Evolutionary conservation across 1,140 invertebrate genomes (phyloP).

Genomic region (Acromyrmex charruanus): DNA sequence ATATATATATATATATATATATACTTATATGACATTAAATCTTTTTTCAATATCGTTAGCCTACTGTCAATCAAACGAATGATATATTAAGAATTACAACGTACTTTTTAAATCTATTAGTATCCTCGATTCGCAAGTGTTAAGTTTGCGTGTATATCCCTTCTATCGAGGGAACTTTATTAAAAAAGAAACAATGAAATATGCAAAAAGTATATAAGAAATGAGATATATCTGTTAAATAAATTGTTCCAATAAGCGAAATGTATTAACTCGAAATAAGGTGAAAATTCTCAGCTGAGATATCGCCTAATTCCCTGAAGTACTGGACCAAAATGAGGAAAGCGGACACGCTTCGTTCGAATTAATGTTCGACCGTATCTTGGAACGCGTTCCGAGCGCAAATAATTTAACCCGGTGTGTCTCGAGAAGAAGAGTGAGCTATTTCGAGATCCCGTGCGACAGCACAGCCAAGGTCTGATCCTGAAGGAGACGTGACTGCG

Average conservation of each 20-base stretch:
- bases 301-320: constrained; percentile 31
- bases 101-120: not conserved
- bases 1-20: not conserved
- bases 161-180: not conserved
- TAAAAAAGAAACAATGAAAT: not conserved
- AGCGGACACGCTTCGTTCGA: constrained; percentile 46
- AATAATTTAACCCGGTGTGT: constrained; percentile 40
- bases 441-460: constrained; percentile 49
- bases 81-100: not conserved
- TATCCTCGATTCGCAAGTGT: not conserved
- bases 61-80: not conserved
- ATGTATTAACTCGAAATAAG: constrained; percentile 32
- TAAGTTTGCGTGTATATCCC: not conserved
- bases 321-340: constrained; percentile 12
- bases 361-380: constrained; percentile 55
- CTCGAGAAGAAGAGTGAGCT: constrained; percentile 38
- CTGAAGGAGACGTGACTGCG: constrained; percentile 46
- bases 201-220: not conserved
- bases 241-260: not conserved
- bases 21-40: constrained; percentile 11
- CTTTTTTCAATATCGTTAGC: not conserved
- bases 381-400: constrained; percentile 42
- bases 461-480: constrained; percentile 48
- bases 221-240: not conserved
- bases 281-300: constrained; percentile 29